phyloP scores from a whole-genome alignment of 1,140 invertebrate species.

The Bicyclus anynana region DNA sequence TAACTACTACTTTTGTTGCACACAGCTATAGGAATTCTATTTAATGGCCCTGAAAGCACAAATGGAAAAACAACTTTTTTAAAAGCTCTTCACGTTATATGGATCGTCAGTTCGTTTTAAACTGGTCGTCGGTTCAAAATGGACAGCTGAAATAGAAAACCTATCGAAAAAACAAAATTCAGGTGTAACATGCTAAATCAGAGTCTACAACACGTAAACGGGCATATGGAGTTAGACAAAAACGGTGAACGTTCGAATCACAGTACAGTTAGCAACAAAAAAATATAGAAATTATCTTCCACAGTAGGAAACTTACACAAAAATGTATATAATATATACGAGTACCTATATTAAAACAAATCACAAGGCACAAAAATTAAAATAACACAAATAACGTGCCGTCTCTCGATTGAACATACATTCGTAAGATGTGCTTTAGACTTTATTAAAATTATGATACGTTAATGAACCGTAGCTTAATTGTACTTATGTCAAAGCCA shows the following conservation, averaged over 20 bases:
- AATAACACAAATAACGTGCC: too few relatives aligned
- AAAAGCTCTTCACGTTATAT: slow-evolving; percentile 24
- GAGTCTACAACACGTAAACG: slow-evolving; percentile 19
- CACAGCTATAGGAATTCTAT: slow-evolving; percentile 6
- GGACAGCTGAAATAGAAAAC: slow-evolving; percentile 19
- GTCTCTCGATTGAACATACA: too few relatives aligned
- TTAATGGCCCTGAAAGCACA: slow-evolving; percentile 15
- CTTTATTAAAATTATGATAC: too few relatives aligned
- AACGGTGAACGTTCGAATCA: slow-evolving; percentile 56
- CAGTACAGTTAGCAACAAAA: slow-evolving; percentile 43
- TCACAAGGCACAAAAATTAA: too few relatives aligned
- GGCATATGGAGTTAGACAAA: slow-evolving; percentile 55
- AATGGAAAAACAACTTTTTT: slow-evolving; percentile 23
- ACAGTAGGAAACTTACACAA: too few relatives aligned
- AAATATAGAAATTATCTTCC: too few relatives aligned
- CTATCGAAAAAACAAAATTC: slow-evolving; percentile 23
- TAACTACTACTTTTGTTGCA: background rate
- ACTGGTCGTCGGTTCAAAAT: slow-evolving; percentile 19
- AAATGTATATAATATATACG: too few relatives aligned
- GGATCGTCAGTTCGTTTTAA: slow-evolving; percentile 23
- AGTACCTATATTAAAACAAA: too few relatives aligned
- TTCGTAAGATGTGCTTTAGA: too few relatives aligned
- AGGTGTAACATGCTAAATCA: slow-evolving; percentile 26
- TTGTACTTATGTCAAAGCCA: too few relatives aligned
- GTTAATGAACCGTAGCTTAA: too few relatives aligned